Percentiles rank a stretch among this genome's conserved stretches.
phyloP scores from a whole-genome alignment of 2,113 vertebrate species.

The Hippopotamus amphibius region DNA sequence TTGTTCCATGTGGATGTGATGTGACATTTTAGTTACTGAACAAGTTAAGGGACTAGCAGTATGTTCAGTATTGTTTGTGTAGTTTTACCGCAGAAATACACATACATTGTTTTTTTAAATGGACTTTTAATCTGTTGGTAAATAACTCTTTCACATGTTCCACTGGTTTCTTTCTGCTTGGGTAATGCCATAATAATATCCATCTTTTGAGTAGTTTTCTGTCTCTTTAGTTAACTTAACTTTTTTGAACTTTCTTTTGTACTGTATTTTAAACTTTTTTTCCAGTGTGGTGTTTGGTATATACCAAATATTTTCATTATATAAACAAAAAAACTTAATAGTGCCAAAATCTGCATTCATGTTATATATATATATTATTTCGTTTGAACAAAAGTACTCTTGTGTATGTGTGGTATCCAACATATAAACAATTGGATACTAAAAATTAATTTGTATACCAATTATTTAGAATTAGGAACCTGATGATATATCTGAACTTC shows the following conservation, averaged over 20 bases:
- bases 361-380: not conserved
- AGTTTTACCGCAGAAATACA: not conserved
- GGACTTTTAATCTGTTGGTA: not conserved
- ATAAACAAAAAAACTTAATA: not conserved
- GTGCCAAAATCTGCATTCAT: not conserved
- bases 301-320: not conserved
- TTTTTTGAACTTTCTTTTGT: not conserved
- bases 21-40: not conserved
- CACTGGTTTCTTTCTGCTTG: conserved; percentile 51
- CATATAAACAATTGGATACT: not conserved
- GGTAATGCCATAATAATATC: not conserved
- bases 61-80: conserved; percentile 1
- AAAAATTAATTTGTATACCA: not conserved
- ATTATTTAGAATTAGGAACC: not conserved
- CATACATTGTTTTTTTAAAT: not conserved
- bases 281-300: not conserved
- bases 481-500: not conserved
- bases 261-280: not conserved
- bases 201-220: not conserved
- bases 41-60: not conserved
- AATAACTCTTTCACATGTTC: not conserved
- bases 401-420: conserved; percentile 7
- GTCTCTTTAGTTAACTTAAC: not conserved
- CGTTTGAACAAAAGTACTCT: not conserved
- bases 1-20: not conserved